A percentile compares a stretch with the other conserved stretches of the same genome.
These are phyloP conservation scores for Tryphoninae sp. DNA, from an alignment of 2,888 invertebrate genomes.

Conservation along the genomic window DNA sequence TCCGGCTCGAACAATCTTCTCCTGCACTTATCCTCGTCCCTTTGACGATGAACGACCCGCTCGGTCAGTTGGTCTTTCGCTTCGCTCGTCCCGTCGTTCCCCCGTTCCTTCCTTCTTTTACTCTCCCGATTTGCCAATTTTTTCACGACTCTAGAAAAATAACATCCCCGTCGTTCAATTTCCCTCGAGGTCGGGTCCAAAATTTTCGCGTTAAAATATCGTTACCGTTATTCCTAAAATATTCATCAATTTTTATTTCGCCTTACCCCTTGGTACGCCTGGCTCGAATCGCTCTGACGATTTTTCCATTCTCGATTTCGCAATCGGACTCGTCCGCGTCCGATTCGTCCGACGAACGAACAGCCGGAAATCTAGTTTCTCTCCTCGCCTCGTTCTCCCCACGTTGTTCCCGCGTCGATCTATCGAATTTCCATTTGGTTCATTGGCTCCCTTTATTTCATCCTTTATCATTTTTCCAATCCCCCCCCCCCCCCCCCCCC, in stretches of 20 bases:
- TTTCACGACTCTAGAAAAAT: conserved; percentile 13
- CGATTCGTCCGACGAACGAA: conserved; percentile 9
- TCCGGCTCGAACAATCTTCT: conserved; percentile 60
- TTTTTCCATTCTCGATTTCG: neutral
- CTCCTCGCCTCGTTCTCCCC: conserved; percentile 18
- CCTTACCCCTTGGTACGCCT: conserved; percentile 40
- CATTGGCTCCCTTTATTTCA: neutral
- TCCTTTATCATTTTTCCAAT: neutral
- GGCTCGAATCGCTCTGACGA: neutral
- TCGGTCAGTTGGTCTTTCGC: conserved; percentile 16
- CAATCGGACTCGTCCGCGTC: conserved; percentile 33
- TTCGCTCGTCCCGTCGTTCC: neutral
- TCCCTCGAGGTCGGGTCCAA: too few species aligned
- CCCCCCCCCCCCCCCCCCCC: too few species aligned
- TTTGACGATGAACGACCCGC: conserved; percentile 41
- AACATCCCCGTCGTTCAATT: neutral
- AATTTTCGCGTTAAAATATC: too few species aligned
- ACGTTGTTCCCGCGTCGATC: conserved; percentile 28
- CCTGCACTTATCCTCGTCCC: conserved; percentile 52
- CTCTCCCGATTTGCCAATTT: too few species aligned
- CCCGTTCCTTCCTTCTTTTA: neutral
- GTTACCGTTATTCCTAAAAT: neutral
- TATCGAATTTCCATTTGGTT: conserved; percentile 32
- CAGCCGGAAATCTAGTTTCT: neutral
- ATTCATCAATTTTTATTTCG: conserved; percentile 13